Evolutionary conservation across 2,888 invertebrate species (phyloP).

Genomic region (Epinotia brunnichana): DNA sequence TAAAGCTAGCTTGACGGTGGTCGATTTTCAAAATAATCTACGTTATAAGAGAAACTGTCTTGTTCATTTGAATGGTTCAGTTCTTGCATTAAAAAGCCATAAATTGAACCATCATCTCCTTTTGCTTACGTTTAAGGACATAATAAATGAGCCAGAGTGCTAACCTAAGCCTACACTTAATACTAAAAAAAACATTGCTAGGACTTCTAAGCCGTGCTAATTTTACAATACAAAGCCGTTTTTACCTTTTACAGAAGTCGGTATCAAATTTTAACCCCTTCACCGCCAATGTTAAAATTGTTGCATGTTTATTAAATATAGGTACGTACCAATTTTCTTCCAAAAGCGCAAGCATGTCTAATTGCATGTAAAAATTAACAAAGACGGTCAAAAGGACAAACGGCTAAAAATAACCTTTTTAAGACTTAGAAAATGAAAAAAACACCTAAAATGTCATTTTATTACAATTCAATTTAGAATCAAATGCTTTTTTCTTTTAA

Average conservation of each 20-base stretch:
- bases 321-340: no score
- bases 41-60: background rate
- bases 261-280: slow-evolving; percentile 34
- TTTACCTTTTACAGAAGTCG: slow-evolving; percentile 30
- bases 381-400: slow-evolving; percentile 37
- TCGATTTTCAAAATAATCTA: background rate
- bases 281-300: slow-evolving; percentile 1
- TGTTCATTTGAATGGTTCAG: background rate
- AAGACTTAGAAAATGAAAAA: slow-evolving; percentile 55
- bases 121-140: slow-evolving; percentile 10
- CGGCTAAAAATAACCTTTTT: slow-evolving; percentile 25
- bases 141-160: slow-evolving; percentile 60
- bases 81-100: background rate
- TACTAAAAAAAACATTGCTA: slow-evolving; percentile 56
- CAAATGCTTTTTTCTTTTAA: slow-evolving; percentile 79
- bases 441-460: slow-evolving; percentile 79
- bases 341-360: background rate
- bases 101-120: background rate
- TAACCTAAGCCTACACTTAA: slow-evolving; percentile 56
- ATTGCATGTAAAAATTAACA: background rate
- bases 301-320: background rate
- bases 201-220: slow-evolving; percentile 50
- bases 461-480: slow-evolving; percentile 82
- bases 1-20: background rate
- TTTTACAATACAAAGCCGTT: slow-evolving; percentile 33